Evolutionary conservation across 2,113 vertebrate species (phyloP).

Genomic region (Nematolebias whitei): DNA sequence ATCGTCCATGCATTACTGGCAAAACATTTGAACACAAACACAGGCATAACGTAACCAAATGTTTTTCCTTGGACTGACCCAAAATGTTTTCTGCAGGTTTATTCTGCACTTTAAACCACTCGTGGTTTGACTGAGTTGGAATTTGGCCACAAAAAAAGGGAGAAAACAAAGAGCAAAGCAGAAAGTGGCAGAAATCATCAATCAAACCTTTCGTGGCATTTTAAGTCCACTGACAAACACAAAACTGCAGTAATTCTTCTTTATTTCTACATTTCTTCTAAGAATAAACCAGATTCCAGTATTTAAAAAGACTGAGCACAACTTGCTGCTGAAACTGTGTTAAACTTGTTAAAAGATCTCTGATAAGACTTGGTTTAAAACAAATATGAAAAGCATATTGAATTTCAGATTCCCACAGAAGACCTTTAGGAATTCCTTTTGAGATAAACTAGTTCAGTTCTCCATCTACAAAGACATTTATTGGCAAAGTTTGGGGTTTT

Average conservation of each 20-base stretch:
- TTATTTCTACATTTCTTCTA: background rate
- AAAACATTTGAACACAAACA: constrained; percentile 45
- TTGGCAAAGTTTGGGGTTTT: too few relatives aligned
- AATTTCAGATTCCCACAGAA: too few relatives aligned
- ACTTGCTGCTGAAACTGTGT: background rate
- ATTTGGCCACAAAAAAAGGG: background rate
- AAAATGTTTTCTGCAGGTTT: constrained; percentile 20
- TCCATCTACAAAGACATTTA: too few relatives aligned
- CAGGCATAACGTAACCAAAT: background rate
- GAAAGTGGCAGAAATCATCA: too few relatives aligned
- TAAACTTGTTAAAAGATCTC: background rate
- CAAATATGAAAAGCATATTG: too few relatives aligned
- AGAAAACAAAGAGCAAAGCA: background rate
- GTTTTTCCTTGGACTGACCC: constrained; percentile 16
- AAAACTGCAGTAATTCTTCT: background rate
- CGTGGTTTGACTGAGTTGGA: background rate
- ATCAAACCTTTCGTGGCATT: background rate
- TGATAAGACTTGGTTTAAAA: too few relatives aligned
- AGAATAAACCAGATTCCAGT: constrained; percentile 1
- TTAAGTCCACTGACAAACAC: background rate
- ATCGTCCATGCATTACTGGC: constrained; percentile 43
- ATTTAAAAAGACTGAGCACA: background rate
- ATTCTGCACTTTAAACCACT: background rate
- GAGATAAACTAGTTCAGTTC: too few relatives aligned
- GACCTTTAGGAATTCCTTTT: too few relatives aligned